Conservation (phyloP, 2,888 invertebrate species). For the Coenonympha glycerion region DNA sequence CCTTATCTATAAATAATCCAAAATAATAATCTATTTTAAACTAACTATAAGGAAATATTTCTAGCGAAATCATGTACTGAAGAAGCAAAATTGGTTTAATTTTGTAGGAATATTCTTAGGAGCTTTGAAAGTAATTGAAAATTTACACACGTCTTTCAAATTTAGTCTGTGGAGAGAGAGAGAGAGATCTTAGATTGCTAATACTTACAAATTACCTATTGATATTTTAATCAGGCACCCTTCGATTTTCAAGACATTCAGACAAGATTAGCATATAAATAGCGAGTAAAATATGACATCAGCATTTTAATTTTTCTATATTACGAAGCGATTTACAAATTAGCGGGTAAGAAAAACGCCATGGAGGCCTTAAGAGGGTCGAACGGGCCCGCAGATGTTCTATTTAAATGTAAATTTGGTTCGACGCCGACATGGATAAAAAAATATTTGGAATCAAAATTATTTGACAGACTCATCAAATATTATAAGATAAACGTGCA, state of each 20-base stretch:
- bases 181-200: constrained; percentile 40
- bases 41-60: no score
- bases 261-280: constrained; percentile 69
- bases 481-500: constrained; percentile 21
- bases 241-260: constrained; percentile 45
- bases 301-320: constrained; percentile 76
- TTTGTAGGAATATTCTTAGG: no score
- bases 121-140: constrained; percentile 18
- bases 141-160: constrained; percentile 44
- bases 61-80: no score
- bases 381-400: constrained; percentile 70
- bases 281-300: constrained; percentile 73
- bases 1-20: no score
- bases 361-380: constrained; percentile 67
- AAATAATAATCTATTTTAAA: no score
- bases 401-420: constrained; percentile 75
- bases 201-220: constrained; percentile 57
- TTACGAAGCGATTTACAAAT: constrained; percentile 75
- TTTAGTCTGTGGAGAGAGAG: constrained; percentile 33
- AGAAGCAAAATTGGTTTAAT: no score
- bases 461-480: constrained; percentile 54
- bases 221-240: constrained; percentile 69
- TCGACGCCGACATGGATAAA: constrained; percentile 63
- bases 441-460: constrained; percentile 64
- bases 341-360: constrained; percentile 73